Conservation (phyloP, 2,888 invertebrate species). For the Abrostola tripartita region DNA sequence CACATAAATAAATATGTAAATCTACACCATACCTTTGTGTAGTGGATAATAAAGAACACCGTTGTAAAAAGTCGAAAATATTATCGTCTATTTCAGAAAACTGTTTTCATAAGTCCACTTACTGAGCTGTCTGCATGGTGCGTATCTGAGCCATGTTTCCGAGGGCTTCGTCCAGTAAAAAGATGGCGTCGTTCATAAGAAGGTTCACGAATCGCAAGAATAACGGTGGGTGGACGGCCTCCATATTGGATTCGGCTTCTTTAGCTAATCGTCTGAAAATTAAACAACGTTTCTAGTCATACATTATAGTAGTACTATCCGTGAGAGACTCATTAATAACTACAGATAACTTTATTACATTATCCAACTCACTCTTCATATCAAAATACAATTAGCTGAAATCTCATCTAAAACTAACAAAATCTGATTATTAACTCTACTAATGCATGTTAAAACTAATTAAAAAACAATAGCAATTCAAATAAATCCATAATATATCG, state of each 20-base stretch:
- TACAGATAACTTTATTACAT: too few species aligned
- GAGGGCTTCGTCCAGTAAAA: slow-evolving; percentile 96
- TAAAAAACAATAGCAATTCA: too few species aligned
- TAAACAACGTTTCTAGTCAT: not conserved
- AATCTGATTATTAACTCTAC: too few species aligned
- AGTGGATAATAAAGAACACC: too few species aligned
- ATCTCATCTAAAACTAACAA: too few species aligned
- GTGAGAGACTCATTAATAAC: too few species aligned
- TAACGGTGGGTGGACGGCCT: slow-evolving; percentile 95
- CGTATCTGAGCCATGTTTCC: slow-evolving; percentile 96
- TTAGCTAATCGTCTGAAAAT: slow-evolving; percentile 90
- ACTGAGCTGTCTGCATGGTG: slow-evolving; percentile 93
- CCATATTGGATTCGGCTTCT: slow-evolving; percentile 95
- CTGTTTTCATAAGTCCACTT: slow-evolving; percentile 55
- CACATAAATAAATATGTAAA: too few species aligned
- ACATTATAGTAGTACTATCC: too few species aligned
- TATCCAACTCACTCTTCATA: not conserved
- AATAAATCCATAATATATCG: too few species aligned
- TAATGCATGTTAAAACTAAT: too few species aligned
- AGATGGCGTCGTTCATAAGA: slow-evolving; percentile 99
- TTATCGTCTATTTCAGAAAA: slow-evolving; percentile 1
- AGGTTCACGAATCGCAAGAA: slow-evolving; percentile 98
- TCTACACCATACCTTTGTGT: too few species aligned
- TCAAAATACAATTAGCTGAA: too few species aligned
- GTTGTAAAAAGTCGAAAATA: not conserved